Evolutionary conservation across 23 tunicate genomes (phyloP), one percentile per base, ranked within the genome.

Genomic region (Clavelina lepadiformis): DNA sequence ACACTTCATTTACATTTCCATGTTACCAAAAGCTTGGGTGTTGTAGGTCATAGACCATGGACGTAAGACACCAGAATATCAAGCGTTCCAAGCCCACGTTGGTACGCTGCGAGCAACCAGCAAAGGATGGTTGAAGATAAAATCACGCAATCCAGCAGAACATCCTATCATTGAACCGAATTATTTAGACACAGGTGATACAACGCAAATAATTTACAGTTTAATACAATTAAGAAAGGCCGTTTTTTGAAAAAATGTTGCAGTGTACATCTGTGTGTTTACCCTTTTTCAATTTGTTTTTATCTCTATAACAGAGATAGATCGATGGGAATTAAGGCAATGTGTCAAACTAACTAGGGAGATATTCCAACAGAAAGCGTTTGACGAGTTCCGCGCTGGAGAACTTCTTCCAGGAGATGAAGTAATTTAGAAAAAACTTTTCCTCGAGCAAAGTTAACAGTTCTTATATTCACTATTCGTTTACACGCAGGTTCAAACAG

Each of bases 31-130:
- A n/a, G n/a, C n/a, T n/a, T n/a, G n/a, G n/a, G n/a, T n/a, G n/a
- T n/a, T n/a, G n/a, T 44, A 89, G 97, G 97, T 93, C 5, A 73
- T 93, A 29, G 98, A 93, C 65, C 98, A 93, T 59, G 98, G 98
- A 7, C 61, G 98, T 36, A 36, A 44, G n/a, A 55, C 79, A 8
- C 67, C 87, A 25, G 66, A 84, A 68, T 66, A 53, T 34, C 84
- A 93, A 44, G 98, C 91, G 3, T 93, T 67, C 49, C 98, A 93
- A 56, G 98, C 63, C 27, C 98, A 93, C 57, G 94, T 85, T 19
- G 98, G 98, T 5, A 54, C 94, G 6, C 28, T 93, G 69, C 69
- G 98, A 23, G 94, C 78, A 4, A 78, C 78, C 11, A 83, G 93
- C 45, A 41, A 60, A 24, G 98, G 98, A 3, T 78, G 71, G 66